Evolutionary conservation across 2,113 vertebrate genomes (phyloP), one percentile per base, ranked within the genome.

Genomic region (Ancistrus triradiatus): DNA sequence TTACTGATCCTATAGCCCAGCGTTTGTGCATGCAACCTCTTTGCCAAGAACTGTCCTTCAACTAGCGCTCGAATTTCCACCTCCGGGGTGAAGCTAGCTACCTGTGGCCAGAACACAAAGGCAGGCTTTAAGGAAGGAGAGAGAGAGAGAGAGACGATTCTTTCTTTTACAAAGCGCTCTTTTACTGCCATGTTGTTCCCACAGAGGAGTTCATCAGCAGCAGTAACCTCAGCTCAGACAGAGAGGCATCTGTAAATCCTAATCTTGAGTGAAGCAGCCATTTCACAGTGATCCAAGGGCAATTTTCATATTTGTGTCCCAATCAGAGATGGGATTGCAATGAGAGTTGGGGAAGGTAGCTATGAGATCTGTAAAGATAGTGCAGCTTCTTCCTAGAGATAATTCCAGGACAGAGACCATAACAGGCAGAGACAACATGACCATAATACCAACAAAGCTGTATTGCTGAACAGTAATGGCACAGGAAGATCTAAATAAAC

Each of bases 41-140:
- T 92, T 70, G 94, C 91, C 89, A 99, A 81, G 75, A 98, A 95
- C 81, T 99, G 96, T 65, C 95, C 94, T 83, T 99, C 96, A 0
- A 98, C 83, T 78, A 98, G 28, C 0, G 95, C 94, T 53, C 94
- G 88, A 28, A 97, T 84, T 83, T 98, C 95, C 72, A 87, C 78
- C 51, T 90, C 79, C 42, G 77, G 63, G 51, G 59, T 77, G 71
- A 92, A 89, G 1, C 38, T 60, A 17, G 78, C 66, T 57, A 94
- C 90, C 95, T 98, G 81, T 3, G 48, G 52, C 2, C 25, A 17
- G 6, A 44, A 52, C 59, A 63, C 58, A 79, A 52, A 69, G 61
- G 28, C 58, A 35, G 55, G 66, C 15, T 56, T 72, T 44, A 35
- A 19, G 17, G 31, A 59, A 51, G 28, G 15, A 48, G n/a, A 66